These are phyloP conservation scores for Ophthalmolycus amberensis DNA, from an alignment of 2,113 vertebrate species.

Conservation along the genomic window DNA sequence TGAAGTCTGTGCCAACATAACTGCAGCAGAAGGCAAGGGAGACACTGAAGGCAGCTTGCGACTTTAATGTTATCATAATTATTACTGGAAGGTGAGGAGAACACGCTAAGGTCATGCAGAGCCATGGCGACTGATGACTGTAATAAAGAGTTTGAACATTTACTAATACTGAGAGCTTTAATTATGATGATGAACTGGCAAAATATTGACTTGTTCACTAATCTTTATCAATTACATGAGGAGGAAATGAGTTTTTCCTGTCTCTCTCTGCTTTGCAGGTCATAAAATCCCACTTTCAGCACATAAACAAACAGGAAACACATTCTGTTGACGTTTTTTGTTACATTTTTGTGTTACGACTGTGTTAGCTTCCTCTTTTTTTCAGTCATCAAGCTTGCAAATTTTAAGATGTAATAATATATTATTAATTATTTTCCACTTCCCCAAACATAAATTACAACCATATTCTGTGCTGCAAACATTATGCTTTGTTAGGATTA, in stretches of 20 bases:
- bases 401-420: neutral
- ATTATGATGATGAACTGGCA: conserved; percentile 5
- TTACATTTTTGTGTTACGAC: neutral
- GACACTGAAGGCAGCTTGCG: neutral
- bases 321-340: neutral
- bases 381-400: neutral
- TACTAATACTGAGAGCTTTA: neutral
- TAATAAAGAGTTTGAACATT: neutral
- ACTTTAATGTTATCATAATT: neutral
- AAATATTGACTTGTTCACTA: neutral
- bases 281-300: neutral
- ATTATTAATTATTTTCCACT: neutral
- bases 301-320: conserved; percentile 8
- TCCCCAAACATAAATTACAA: neutral
- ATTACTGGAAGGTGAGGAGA: neutral
- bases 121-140: neutral
- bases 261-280: neutral
- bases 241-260: neutral
- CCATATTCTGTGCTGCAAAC: neutral
- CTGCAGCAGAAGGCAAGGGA: neutral
- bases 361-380: neutral
- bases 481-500: neutral
- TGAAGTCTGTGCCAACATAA: neutral
- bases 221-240: neutral
- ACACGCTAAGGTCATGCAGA: conserved; percentile 3